Percentiles rank a stretch among this genome's conserved stretches.
These are phyloP conservation scores for Antigone vipio DNA, from an alignment of 2,113 vertebrate genomes.

Conservation along the genomic window DNA sequence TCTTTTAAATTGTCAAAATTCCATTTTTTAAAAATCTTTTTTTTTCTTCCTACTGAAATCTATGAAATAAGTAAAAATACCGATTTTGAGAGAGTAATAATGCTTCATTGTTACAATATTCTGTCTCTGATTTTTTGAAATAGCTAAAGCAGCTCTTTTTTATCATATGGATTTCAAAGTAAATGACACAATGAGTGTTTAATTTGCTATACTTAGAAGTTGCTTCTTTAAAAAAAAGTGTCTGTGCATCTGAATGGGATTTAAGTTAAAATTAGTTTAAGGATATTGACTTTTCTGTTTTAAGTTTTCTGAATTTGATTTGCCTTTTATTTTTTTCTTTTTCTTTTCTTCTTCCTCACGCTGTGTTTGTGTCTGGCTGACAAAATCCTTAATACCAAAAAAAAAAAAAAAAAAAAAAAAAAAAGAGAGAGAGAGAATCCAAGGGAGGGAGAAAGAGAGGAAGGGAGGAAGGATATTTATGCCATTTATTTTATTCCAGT, in stretches of 20 bases:
- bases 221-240: neutral
- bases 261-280: neutral
- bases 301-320: neutral
- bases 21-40: rapidly evolving
- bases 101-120: neutral
- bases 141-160: neutral
- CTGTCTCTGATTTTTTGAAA: neutral
- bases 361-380: neutral
- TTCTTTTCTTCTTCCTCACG: neutral
- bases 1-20: neutral
- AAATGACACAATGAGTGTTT: neutral
- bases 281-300: neutral
- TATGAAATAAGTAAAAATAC: neutral
- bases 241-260: neutral
- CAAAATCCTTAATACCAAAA: neutral
- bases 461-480: neutral
- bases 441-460: neutral
- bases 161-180: neutral
- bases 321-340: too few species aligned
- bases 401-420: neutral
- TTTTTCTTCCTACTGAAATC: neutral
- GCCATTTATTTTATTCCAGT: neutral
- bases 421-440: neutral
- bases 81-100: neutral
- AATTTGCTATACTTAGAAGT: neutral